Base-by-base conservation (phyloP, 2,113 vertebrate species). In the Castor canadensis region DNA sequence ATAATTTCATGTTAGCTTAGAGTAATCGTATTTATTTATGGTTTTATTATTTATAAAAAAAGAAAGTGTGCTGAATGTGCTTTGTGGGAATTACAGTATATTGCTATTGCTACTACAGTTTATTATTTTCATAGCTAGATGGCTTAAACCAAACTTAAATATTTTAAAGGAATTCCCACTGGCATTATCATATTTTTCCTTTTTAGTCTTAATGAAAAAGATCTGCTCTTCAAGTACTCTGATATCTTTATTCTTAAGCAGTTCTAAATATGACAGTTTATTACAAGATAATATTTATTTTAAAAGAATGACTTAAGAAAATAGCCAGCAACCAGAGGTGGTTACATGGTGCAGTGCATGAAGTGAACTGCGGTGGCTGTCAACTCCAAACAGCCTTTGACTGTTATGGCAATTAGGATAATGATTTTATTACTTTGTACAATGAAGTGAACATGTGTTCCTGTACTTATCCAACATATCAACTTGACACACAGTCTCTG, bases 61-160 rank as follows among this genome's bases (percentile, higher is more conserved):
- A 72, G 88, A 96, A 97, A 96, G 87, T 75, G 79, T 88, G 92
- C 92, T 85, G 87, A 93, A 97, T 94, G 72, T 82, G 76, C 85
- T 97, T 95, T 88, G 71, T 58, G 72, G 45, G 95, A 96, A 96
- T 97, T 89, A 93, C 35, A 83, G 52, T 40, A 75, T 71, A 95
- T 91, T 91, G 81, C 77, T 83, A 91, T 60, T 95, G 85, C 86
- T 95, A 83, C 47, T 19, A 30, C 26, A 40, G 45, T 89, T 96
- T 95, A 91, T 93, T 93, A 97, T 98, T 97, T 95, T 95, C 97
- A 85, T 45, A 94, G 91, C 73, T 86, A 94, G 56, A 89, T 89
- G 81, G 60, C 95, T 95, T 94, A 94, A 91, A 71, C 69, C 83
- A 73, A 96, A 89, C 47, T 64, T 89, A 95, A 95, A 89, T 95